Base-by-base conservation (phyloP, 2,888 invertebrate genomes). In the Ophion ellenae region DNA sequence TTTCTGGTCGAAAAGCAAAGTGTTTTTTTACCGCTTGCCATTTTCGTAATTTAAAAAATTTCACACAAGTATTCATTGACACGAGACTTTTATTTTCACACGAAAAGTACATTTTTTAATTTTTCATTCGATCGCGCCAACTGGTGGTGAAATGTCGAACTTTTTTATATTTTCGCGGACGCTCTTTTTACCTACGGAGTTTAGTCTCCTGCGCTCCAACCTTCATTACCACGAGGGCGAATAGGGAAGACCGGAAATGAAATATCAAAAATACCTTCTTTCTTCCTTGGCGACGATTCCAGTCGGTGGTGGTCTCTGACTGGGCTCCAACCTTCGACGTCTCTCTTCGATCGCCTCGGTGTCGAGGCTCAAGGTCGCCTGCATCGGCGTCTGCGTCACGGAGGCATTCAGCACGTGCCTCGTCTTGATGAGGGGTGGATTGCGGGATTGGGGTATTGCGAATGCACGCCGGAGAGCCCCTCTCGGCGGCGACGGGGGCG, bases 351-450 rank as follows among this genome's bases (percentile, higher is more conserved):
- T 92, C 47, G 91, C 88, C 63, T 94, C 94, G 70, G 92, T 85
- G 81, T 94, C 93, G 63, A 93, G 89, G 81, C 92, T 93, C 89
- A 93, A 88, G 59, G 93, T 89, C 47, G 92, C 87, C 87, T 91
- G 92, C 63, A 90, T 88, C 17, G 91, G 75, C 73, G 90, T 89
- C 77, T 91, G 91, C 17, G 87, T 89, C 66, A 93, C 90, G 82
- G 95, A 94, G 36, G 96, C 95, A 90, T 95, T 96, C 70, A 97
- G 96, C 53, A 53, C 53, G 92, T 97, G 97, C 74, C 97, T 96
- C 90, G 97, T 97, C 94, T 98, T 98, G 75, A 97, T 95, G 78
- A 98, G 95, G 10, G 97, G 98, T 84, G 98, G 98, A 93, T 97
- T 96, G 92, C 97, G 97, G 84, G 94, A 94, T 90, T 96, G 96